phyloP scores from a whole-genome alignment of 2,888 invertebrate species.

The Caenorhabditis auriculariae region DNA sequence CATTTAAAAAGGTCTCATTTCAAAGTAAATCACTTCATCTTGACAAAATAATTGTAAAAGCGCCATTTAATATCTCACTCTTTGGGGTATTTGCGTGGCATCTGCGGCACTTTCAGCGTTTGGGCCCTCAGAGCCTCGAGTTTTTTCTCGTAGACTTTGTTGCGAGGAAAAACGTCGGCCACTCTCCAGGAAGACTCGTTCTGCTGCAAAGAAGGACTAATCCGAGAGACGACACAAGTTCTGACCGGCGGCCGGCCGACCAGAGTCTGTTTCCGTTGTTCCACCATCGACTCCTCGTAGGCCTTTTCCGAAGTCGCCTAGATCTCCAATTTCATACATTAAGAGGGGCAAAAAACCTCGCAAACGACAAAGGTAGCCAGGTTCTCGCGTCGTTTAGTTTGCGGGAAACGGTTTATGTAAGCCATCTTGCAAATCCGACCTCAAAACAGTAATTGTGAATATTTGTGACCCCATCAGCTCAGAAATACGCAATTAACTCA shows the following conservation, averaged over 20 bases:
- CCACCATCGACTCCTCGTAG: conserved; percentile 19
- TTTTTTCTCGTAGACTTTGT: conserved; percentile 30
- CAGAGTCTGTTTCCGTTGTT: conserved; percentile 14
- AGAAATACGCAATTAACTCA: too few relatives aligned
- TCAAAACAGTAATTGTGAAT: conserved; percentile 3
- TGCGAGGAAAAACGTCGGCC: conserved; percentile 28
- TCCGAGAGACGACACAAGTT: neutral
- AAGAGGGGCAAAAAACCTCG: neutral
- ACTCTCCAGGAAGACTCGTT: conserved; percentile 37
- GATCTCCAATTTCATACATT: neutral
- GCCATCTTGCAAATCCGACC: conserved; percentile 21
- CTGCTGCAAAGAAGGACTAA: conserved; percentile 16
- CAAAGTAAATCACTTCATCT: too few relatives aligned
- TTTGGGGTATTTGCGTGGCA: too few relatives aligned
- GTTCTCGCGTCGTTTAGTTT: conserved; percentile 20
- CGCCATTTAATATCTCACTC: too few relatives aligned
- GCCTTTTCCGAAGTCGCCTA: conserved; percentile 4
- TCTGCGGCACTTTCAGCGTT: too few relatives aligned
- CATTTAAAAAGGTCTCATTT: too few relatives aligned
- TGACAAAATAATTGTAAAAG: too few relatives aligned
- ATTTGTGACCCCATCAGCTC: too few relatives aligned
- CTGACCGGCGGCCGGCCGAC: neutral
- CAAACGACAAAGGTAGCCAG: conserved; percentile 16
- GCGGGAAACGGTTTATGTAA: conserved; percentile 21
- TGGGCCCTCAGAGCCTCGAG: too few relatives aligned